phyloP scores from a whole-genome alignment of 2,888 invertebrate species.

The Apocheima hispidaria region DNA sequence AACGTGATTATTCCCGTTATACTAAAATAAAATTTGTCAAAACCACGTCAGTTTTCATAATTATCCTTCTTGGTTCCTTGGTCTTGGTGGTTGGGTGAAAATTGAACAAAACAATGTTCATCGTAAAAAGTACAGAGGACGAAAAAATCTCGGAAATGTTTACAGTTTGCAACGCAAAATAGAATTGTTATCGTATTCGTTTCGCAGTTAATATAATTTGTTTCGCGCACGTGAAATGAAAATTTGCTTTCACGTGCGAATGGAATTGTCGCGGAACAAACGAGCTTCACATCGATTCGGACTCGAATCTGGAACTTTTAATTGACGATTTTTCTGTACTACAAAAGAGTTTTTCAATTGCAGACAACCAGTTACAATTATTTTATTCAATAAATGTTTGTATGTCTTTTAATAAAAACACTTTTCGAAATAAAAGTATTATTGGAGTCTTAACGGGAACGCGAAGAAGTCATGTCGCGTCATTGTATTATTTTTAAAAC shows the following conservation, averaged over 20 bases:
- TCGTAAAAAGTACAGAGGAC: neutral
- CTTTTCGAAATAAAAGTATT: too few relatives aligned
- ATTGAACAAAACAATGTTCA: neutral
- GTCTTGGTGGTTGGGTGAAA: too few relatives aligned
- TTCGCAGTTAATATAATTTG: slow-evolving; percentile 19
- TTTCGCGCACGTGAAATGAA: slow-evolving; percentile 13
- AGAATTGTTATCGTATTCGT: slow-evolving; percentile 15
- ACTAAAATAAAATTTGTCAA: too few relatives aligned
- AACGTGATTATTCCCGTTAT: too few relatives aligned
- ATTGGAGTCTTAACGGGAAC: too few relatives aligned
- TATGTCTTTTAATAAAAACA: too few relatives aligned
- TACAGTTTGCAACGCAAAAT: neutral
- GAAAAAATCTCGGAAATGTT: neutral
- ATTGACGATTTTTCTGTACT: neutral
- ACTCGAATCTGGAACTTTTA: slow-evolving; percentile 11
- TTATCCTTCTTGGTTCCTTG: neutral
- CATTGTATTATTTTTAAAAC: too few relatives aligned
- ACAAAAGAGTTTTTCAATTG: neutral
- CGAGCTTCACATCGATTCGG: slow-evolving; percentile 9
- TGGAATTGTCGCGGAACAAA: slow-evolving; percentile 13
- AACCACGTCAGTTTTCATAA: too few relatives aligned
- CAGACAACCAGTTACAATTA: neutral
- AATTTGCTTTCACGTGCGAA: slow-evolving; percentile 16
- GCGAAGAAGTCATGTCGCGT: too few relatives aligned
- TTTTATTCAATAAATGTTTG: too few relatives aligned